phyloP scores from a whole-genome alignment of 2,888 invertebrate genomes.

The Tanytarsus gracilentus region DNA sequence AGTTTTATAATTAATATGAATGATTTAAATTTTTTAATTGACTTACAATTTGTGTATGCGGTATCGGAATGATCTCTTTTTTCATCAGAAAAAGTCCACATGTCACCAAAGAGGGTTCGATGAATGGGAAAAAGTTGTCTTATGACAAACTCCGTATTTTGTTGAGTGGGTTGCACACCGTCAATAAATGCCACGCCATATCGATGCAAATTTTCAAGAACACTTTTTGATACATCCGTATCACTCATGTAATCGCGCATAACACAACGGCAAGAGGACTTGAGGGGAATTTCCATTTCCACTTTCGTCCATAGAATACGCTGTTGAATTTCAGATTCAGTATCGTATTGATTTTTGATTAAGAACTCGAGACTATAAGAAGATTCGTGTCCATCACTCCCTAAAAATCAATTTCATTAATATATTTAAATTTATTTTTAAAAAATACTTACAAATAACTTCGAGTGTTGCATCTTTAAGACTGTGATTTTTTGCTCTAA shows the following conservation, averaged over 20 bases:
- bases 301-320: conserved; percentile 46
- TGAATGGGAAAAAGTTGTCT: conserved; percentile 14
- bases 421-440: too few species aligned
- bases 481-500: conserved; percentile 38
- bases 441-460: conserved; percentile 48
- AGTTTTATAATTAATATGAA: not conserved
- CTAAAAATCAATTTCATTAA: conserved; percentile 44
- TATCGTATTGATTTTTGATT: conserved; percentile 32
- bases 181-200: conserved; percentile 42
- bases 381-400: conserved; percentile 52
- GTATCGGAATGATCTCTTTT: conserved; percentile 56
- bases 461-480: conserved; percentile 39
- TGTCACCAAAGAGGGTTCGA: conserved; percentile 59
- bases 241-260: conserved; percentile 46
- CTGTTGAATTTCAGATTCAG: conserved; percentile 36
- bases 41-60: conserved; percentile 52
- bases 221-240: conserved; percentile 41
- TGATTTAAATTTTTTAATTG: not conserved
- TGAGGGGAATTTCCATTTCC: conserved; percentile 37
- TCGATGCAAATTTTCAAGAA: conserved; percentile 43
- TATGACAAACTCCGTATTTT: conserved; percentile 45
- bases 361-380: conserved; percentile 46
- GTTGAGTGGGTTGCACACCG: conserved; percentile 37
- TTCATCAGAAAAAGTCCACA: conserved; percentile 56
- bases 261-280: conserved; percentile 35